Conservation (phyloP, 2,797 vertebrate genomes). For the Lepus townsendii region DNA sequence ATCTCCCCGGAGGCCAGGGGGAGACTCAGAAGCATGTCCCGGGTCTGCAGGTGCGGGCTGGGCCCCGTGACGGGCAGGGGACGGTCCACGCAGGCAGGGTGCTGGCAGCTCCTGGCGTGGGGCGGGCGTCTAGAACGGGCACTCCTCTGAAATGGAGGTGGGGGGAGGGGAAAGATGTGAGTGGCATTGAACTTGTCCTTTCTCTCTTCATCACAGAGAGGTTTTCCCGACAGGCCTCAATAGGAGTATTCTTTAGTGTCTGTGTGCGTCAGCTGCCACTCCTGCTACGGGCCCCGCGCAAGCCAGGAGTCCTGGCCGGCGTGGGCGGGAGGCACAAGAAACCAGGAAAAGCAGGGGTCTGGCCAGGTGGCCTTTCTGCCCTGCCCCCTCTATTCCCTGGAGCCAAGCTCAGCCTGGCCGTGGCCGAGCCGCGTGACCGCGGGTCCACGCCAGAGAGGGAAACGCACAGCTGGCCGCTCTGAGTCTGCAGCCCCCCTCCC, state of each 20-base stretch:
- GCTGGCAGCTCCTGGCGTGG: background rate
- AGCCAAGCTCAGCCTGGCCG: background rate
- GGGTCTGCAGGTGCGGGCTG: accelerated
- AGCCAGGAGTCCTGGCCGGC: background rate
- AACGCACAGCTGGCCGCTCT: no score
- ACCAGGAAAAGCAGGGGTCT: accelerated
- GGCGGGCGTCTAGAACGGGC: background rate
- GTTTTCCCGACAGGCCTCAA: accelerated
- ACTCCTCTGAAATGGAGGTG: slow-evolving; percentile 17
- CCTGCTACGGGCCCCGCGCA: accelerated
- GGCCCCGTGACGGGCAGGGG: accelerated
- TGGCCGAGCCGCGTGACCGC: background rate
- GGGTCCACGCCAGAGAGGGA: no score
- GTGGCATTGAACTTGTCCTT: background rate
- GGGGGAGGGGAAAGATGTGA: background rate
- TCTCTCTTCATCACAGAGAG: background rate
- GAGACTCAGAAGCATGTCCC: accelerated
- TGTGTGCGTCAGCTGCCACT: accelerated
- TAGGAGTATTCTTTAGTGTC: background rate
- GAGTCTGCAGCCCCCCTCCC: accelerated
- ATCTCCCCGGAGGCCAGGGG: background rate
- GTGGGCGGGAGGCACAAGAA: no score
- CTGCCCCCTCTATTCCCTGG: accelerated
- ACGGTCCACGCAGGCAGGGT: no score
- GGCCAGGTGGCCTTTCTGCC: background rate